Evolutionary conservation across 2,113 vertebrate species (phyloP).

Genomic region (Heterocephalus glaber): DNA sequence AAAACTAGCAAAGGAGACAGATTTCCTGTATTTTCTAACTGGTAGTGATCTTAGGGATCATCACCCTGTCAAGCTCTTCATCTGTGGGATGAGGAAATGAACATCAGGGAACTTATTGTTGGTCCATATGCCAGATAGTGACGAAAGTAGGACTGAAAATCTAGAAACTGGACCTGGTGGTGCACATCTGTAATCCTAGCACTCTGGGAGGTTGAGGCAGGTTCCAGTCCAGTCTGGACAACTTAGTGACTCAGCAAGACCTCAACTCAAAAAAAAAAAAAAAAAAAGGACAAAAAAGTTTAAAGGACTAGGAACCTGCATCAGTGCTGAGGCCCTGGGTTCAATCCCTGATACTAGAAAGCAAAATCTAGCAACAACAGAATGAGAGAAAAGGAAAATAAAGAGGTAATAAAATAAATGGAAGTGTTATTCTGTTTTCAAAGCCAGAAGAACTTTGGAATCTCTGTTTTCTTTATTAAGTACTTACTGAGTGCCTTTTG

Average conservation of each 20-base stretch:
- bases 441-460: background rate
- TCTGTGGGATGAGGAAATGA: slow-evolving; percentile 1
- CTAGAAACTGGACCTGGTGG: background rate
- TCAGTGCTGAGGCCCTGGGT: background rate
- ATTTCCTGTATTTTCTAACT: background rate
- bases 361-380: background rate
- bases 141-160: background rate
- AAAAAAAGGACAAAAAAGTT: background rate
- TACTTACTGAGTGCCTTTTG: background rate
- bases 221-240: background rate
- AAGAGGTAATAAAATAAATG: background rate
- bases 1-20: background rate
- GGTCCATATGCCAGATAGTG: background rate
- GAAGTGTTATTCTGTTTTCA: background rate
- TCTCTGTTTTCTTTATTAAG: background rate
- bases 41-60: background rate
- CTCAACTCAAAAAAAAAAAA: background rate
- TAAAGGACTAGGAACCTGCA: background rate
- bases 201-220: background rate
- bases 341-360: background rate
- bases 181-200: background rate
- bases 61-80: background rate
- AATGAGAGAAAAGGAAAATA: background rate
- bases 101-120: background rate
- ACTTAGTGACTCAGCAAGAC: background rate